Evolutionary conservation across 2,797 vertebrate genomes (phyloP).

Genomic region (Poeciliopsis paucimaculata): DNA sequence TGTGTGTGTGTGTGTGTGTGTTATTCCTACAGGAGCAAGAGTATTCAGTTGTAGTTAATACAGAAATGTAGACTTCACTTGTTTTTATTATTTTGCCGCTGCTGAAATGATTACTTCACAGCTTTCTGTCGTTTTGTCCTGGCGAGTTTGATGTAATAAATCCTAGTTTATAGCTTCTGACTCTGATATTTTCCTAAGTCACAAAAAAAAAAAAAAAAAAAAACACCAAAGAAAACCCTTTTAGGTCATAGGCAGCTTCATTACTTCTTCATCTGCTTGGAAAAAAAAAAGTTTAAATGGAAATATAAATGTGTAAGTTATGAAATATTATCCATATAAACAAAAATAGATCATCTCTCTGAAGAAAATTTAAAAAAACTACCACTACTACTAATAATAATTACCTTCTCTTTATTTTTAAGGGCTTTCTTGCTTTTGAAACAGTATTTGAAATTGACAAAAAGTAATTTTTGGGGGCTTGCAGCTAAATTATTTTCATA

Average conservation of each 20-base stretch:
- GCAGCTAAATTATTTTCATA: background rate
- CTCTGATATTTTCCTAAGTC: background rate
- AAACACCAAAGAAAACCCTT: background rate
- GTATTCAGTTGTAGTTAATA: constrained; percentile 37
- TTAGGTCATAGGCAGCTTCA: no score
- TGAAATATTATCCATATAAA: background rate
- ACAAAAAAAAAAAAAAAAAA: background rate
- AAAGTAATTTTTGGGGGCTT: background rate
- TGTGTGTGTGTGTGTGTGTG: constrained; percentile 25
- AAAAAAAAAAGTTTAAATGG: background rate
- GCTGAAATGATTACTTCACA: constrained; percentile 1
- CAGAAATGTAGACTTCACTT: constrained; percentile 30
- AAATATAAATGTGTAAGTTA: background rate
- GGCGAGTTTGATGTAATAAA: background rate
- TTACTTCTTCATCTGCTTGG: background rate
- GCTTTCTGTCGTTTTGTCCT: background rate
- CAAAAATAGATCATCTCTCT: background rate
- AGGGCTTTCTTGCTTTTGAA: background rate
- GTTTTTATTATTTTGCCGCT: constrained; percentile 14
- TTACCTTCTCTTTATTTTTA: background rate
- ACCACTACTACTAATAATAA: background rate
- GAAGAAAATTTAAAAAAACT: no score
- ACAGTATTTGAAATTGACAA: background rate
- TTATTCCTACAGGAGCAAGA: constrained; percentile 34
- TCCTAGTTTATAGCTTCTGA: background rate